Conservation (phyloP, 2,113 vertebrate genomes). For the Saguinus imperator region DNA sequence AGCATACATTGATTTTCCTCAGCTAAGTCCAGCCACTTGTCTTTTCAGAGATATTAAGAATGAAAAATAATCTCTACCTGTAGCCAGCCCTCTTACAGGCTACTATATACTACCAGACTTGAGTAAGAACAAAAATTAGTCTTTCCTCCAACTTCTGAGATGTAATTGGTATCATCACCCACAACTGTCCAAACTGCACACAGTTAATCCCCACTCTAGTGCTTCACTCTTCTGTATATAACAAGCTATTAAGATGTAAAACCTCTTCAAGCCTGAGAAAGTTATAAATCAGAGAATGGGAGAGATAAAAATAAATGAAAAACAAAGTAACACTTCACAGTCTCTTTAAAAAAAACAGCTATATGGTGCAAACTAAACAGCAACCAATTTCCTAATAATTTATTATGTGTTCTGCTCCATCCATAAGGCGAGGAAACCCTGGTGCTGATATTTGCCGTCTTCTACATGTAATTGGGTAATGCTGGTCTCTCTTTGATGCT, state of each 20-base stretch:
- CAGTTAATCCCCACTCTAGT: not conserved
- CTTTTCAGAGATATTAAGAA: not conserved
- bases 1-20: not conserved
- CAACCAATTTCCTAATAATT: constrained; percentile 37
- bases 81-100: not conserved
- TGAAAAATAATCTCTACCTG: not conserved
- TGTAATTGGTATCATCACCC: not conserved
- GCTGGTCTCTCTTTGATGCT: constrained; percentile 10
- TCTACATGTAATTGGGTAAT: not conserved
- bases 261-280: constrained; percentile 11
- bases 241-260: not conserved
- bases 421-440: not conserved
- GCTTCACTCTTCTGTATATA: not conserved
- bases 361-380: not conserved
- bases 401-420: constrained; percentile 15
- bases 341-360: not conserved
- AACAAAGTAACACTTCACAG: constrained; percentile 6
- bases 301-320: constrained; percentile 53
- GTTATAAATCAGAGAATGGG: not conserved
- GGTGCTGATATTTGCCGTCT: not conserved
- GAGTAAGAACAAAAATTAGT: not conserved
- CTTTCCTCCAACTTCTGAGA: not conserved
- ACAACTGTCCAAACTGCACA: not conserved
- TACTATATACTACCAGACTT: not conserved
- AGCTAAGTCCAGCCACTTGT: not conserved